phyloP scores from a whole-genome alignment of 1,140 invertebrate genomes.

The Trachelipus rathkii region DNA sequence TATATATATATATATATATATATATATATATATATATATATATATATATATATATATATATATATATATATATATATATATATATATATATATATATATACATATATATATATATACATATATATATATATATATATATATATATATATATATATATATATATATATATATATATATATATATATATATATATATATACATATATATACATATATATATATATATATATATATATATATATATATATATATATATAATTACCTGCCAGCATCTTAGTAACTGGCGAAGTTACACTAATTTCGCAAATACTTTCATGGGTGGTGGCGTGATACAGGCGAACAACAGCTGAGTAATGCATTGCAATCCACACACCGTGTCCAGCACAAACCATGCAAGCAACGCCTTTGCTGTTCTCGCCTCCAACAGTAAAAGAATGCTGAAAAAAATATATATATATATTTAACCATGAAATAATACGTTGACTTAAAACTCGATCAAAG shows the following conservation, averaged over 20 bases:
- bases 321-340: constrained; percentile 71
- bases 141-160: constrained; percentile 14
- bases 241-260: constrained; percentile 52
- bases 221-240: too few relatives aligned
- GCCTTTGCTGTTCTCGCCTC: constrained; percentile 65
- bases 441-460: not conserved
- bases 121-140: too few relatives aligned
- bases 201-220: too few relatives aligned
- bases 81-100: too few relatives aligned
- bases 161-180: constrained; percentile 5
- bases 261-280: constrained; percentile 91
- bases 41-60: too few relatives aligned
- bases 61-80: too few relatives aligned
- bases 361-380: constrained; percentile 79
- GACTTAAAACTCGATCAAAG: too few relatives aligned
- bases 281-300: constrained; percentile 85
- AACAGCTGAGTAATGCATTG: constrained; percentile 75
- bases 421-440: constrained; percentile 72
- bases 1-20: too few relatives aligned
- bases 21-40: too few relatives aligned
- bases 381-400: constrained; percentile 77
- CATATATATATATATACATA: too few relatives aligned
- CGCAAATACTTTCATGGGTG: constrained; percentile 73
- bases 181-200: constrained; percentile 12
- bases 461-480: too few relatives aligned